Conservation (phyloP, 2,797 vertebrate genomes). For the Pelobates cultripes region DNA sequence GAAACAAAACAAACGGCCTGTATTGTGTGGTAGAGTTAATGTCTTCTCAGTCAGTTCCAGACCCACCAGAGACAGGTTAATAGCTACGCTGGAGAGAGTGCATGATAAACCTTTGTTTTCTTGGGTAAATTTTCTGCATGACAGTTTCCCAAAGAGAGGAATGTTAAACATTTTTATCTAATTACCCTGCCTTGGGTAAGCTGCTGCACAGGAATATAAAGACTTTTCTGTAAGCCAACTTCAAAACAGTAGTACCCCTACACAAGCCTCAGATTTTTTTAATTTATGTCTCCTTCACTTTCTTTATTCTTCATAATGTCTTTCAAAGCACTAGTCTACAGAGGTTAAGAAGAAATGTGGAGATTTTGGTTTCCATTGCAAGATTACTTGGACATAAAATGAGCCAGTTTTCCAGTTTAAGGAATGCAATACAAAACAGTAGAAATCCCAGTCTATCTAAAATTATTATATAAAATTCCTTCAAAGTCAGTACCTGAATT, state of each 20-base stretch:
- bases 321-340: not conserved
- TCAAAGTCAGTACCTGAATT: too few relatives aligned
- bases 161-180: slow-evolving; percentile 34
- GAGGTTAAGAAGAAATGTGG: not conserved
- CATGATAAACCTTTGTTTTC: slow-evolving; percentile 22
- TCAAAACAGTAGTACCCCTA: not conserved
- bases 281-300: not conserved
- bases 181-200: slow-evolving; percentile 33
- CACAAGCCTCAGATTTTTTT: not conserved
- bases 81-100: not conserved
- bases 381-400: not conserved
- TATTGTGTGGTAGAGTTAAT: not conserved
- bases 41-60: not conserved
- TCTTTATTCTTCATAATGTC: not conserved
- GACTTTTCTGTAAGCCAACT: not conserved
- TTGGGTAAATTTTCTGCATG: slow-evolving; percentile 50
- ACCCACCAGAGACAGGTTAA: slow-evolving; percentile 8
- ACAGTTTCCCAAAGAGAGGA: slow-evolving; percentile 33
- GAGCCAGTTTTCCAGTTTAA: not conserved
- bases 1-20: not conserved
- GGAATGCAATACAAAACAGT: too few relatives aligned
- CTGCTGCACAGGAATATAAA: not conserved
- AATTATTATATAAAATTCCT: too few relatives aligned
- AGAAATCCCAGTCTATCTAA: too few relatives aligned
- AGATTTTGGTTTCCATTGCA: not conserved